Base-by-base conservation (phyloP, 2,113 vertebrate genomes). In the Cavia aperea region DNA sequence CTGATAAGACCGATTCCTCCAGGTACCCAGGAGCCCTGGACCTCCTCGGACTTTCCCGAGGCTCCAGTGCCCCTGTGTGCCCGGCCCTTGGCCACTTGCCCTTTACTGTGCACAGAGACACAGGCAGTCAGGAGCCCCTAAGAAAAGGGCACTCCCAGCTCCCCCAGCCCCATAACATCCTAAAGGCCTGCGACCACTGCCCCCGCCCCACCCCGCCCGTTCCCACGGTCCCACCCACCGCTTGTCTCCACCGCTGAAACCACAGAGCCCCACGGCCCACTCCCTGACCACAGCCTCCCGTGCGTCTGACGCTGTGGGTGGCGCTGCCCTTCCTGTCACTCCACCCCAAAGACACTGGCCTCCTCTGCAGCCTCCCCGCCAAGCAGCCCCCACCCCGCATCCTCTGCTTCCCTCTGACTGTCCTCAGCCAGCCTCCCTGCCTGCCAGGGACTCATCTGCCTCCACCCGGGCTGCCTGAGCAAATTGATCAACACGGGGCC, bases 41-140 rank as follows among this genome's bases (percentile, higher is more conserved):
- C 58, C 18, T 75, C n/a, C 2, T 24, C 9, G 18, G 54, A 36
- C 54, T 51, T 23, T n/a, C 24, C 36, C 0, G 13, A 54, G 68
- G 49, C 66, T 90, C 68, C 4, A 43, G 1, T 1, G 12, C 1
- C 4, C 0, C 15, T 4, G 3, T 14, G 0, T 10, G 56, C 3
- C 4, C 10, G 68, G 56, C 33, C 62, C 56, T 43, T 73, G 82
- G 87, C 79, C 36, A 1, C 62, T 54, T 29, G 66, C 78, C 86
- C 36, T 43, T 2, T 39, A 6, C 39, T 29, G 0, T 3, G 16
- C 23, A 14, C 26, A 46, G 46, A 23, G 63, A 14, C 26, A 7
- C 39, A 70, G 36, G 54, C 54, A 58, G 36, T 26, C 26, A 23
- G 26, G 3, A 46, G 19, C 43, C 29, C 23, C 23, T 1, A 0